These are phyloP conservation scores for Forbesichthys papilliferus DNA, from an alignment of 2,113 vertebrate genomes.

Conservation along the genomic window DNA sequence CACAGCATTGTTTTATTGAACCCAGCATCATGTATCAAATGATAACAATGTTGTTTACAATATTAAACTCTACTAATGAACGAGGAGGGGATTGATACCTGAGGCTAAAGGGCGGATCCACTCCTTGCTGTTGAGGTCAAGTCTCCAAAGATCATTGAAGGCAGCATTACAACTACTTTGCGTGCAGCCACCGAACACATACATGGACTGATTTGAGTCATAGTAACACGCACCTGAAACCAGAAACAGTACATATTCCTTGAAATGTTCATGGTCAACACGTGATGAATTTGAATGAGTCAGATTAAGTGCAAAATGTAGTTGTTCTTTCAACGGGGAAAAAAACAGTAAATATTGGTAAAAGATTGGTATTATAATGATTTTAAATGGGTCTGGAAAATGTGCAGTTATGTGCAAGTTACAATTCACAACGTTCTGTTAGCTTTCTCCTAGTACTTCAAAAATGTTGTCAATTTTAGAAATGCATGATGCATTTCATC, in stretches of 20 bases:
- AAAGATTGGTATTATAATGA: too few relatives aligned
- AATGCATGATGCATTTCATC: not conserved
- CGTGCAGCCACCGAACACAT: slow-evolving; percentile 97
- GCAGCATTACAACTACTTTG: slow-evolving; percentile 98
- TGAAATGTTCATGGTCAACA: not conserved
- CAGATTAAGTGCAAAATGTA: not conserved
- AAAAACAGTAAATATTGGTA: too few relatives aligned
- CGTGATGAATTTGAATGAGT: not conserved
- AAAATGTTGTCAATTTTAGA: not conserved
- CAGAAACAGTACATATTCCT: slow-evolving; percentile 15
- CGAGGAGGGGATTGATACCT: slow-evolving; percentile 72
- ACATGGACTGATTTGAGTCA: slow-evolving; percentile 97
- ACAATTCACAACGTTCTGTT: too few relatives aligned
- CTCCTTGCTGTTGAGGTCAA: slow-evolving; percentile 98
- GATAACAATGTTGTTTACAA: not conserved
- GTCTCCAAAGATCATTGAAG: slow-evolving; percentile 98
- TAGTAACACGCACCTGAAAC: slow-evolving; percentile 93
- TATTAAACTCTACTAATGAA: not conserved
- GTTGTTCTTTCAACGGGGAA: too few relatives aligned
- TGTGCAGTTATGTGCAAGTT: too few relatives aligned
- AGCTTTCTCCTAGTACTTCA: too few relatives aligned
- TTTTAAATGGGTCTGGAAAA: too few relatives aligned
- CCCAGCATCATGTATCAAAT: too few relatives aligned
- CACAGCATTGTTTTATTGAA: too few relatives aligned
- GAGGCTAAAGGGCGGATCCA: slow-evolving; percentile 98